Evolutionary conservation across 2,888 invertebrate species (phyloP), one percentile per base, ranked within the genome.

Genomic region (Diarsia brunnea): DNA sequence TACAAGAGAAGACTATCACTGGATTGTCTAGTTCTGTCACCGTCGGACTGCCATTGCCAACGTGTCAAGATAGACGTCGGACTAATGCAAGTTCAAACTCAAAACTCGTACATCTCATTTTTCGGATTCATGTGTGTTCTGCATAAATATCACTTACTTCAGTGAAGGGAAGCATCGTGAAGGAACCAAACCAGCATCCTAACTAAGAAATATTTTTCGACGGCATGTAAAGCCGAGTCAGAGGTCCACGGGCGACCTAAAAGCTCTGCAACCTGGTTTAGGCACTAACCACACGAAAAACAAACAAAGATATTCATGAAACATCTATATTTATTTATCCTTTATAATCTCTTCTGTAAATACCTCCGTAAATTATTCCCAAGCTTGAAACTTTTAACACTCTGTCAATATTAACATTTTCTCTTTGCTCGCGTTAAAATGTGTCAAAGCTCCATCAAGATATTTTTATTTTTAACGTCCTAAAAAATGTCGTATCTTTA

Each of bases 331-430:
- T 16, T 14, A 8, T 27, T 27, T 16, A 43, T 21, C 21, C 8
- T 27, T 43, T 67, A 19, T n/a, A 60, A 60, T 27, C 19, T 21
- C 51, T 10, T 43, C 19, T 47, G 12, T 38, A 55, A 55, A 65
- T 38, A 27, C 2, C 12, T 31, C 19, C 19, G 1, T 31, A 60
- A 64, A 43, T 65, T 31, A 19, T 45, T n/a, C n/a, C n/a, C 2
- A 49, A 31, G 31, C 24, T 10, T n/a, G 19, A 58, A 72, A 65
- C 45, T 72, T 72, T 31, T 12, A 70, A 31, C 31, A 78, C 31
- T 58, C 5, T 16, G 16, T 51, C 55, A 78, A 71, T 64, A 64
- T 71, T 58, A 64, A 71, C 19, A 70, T 64, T 77, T 49, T 55
- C 55, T 55, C 43, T 71, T 58, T 58, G 24, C 4, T 10, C 14